Conservation (phyloP, 1,140 invertebrate species). For the Eurytemora carolleeae region DNA sequence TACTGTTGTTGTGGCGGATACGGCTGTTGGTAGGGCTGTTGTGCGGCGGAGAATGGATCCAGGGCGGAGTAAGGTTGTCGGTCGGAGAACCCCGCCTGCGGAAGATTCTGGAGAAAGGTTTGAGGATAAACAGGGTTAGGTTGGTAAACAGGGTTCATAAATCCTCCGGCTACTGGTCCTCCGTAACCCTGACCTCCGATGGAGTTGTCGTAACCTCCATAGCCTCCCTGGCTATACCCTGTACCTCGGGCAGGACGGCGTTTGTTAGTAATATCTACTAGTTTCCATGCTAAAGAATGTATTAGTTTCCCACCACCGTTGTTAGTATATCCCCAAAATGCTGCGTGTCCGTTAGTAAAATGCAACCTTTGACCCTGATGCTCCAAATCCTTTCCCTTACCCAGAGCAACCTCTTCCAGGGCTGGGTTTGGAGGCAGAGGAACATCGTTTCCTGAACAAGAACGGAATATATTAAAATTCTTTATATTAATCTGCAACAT, state of each 20-base stretch:
- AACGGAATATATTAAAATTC: too few species aligned
- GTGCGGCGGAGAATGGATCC: too few species aligned
- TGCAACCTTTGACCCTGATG: too few species aligned
- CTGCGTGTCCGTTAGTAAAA: slow-evolving; percentile 13
- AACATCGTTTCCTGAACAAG: slow-evolving; percentile 22
- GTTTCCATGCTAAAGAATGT: slow-evolving; percentile 16
- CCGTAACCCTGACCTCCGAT: background rate
- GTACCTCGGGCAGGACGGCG: background rate
- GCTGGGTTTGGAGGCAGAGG: slow-evolving; percentile 27
- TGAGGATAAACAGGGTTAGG: slow-evolving; percentile 13
- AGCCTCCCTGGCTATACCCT: background rate
- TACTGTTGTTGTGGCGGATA: background rate
- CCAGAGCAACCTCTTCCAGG: slow-evolving; percentile 27
- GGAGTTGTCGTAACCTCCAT: slow-evolving; percentile 17
- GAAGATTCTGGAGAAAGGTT: too few species aligned
- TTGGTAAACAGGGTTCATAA: slow-evolving; percentile 8
- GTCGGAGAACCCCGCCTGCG: too few species aligned
- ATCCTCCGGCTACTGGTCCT: slow-evolving; percentile 3
- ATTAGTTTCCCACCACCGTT: background rate
- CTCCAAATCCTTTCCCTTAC: too few species aligned
- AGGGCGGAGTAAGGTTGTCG: too few species aligned
- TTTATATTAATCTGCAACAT: too few species aligned
- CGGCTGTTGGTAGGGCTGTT: too few species aligned
- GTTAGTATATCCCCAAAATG: background rate
- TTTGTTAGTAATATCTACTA: slow-evolving; percentile 12